These are phyloP conservation scores for Alauda arvensis DNA, from an alignment of 2,797 vertebrate species.

Conservation along the genomic window DNA sequence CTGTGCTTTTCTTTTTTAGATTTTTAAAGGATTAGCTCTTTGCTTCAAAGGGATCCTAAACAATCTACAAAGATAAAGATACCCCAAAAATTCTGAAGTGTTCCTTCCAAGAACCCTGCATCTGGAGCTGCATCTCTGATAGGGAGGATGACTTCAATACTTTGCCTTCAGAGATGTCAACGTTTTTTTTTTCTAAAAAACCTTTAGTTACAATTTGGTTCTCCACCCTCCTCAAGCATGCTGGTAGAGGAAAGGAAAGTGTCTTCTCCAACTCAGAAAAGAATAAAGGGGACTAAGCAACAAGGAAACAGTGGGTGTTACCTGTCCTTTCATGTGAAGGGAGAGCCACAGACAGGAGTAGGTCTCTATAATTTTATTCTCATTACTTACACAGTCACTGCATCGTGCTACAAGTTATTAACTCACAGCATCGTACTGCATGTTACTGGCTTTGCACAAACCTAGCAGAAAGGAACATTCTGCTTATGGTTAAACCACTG, in stretches of 20 bases:
- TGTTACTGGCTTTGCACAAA: background rate
- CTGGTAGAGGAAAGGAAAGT: background rate
- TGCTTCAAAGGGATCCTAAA: background rate
- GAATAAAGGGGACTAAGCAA: background rate
- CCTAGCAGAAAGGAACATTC: slow-evolving; percentile 7
- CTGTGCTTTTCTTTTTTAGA: background rate
- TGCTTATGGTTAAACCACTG: background rate
- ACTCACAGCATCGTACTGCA: slow-evolving; percentile 13
- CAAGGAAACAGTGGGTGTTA: background rate
- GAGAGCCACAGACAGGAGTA: background rate
- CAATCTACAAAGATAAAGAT: background rate
- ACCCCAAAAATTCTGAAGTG: background rate
- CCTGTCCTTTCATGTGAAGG: background rate
- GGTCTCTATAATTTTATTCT: slow-evolving; percentile 24
- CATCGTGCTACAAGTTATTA: background rate
- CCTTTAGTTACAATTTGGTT: background rate
- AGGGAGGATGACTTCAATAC: background rate
- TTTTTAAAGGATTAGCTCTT: background rate
- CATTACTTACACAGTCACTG: slow-evolving; percentile 20
- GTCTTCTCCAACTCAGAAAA: background rate
- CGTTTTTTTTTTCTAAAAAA: background rate
- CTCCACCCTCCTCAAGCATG: background rate
- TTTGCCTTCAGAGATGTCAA: background rate
- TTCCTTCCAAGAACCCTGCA: background rate
- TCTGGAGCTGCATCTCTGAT: background rate